These are phyloP conservation scores for Synergus gifuensis DNA, from an alignment of 2,888 invertebrate species.

Conservation along the genomic window DNA sequence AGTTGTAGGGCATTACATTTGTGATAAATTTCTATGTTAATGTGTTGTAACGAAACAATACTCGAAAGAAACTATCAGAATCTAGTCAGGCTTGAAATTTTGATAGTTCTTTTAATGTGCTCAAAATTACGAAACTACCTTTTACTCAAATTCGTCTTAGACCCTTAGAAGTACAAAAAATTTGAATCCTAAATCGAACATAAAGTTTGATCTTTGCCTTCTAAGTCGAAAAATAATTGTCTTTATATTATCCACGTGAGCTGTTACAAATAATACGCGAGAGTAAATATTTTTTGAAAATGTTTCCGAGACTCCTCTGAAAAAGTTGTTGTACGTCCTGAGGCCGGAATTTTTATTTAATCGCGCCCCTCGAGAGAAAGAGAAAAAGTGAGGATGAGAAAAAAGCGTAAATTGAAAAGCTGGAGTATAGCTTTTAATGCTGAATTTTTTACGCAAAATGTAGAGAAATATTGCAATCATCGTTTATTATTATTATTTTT, in stretches of 20 bases:
- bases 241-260: constrained; percentile 22
- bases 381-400: constrained; percentile 21
- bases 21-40: constrained; percentile 41
- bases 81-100: constrained; percentile 13
- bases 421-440: background rate
- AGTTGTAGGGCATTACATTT: constrained; percentile 37
- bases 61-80: constrained; percentile 33
- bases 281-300: constrained; percentile 23
- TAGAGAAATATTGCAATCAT: background rate
- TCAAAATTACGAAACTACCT: constrained; percentile 31
- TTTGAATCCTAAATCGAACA: constrained; percentile 11
- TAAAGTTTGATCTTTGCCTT: constrained; percentile 33
- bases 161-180: constrained; percentile 37
- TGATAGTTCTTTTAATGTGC: constrained; percentile 34
- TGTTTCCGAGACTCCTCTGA: constrained; percentile 14
- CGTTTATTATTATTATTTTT: constrained; percentile 20
- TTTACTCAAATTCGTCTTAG: constrained; percentile 39
- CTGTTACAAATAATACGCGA: constrained; percentile 20
- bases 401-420: constrained; percentile 9
- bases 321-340: constrained; percentile 13
- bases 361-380: background rate
- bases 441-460: background rate
- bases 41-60: constrained; percentile 27
- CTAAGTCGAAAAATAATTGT: constrained; percentile 21
- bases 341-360: constrained; percentile 13